Evolutionary conservation across 2,113 vertebrate genomes (phyloP).

Genomic region (Plecturocebus donacophilus): DNA sequence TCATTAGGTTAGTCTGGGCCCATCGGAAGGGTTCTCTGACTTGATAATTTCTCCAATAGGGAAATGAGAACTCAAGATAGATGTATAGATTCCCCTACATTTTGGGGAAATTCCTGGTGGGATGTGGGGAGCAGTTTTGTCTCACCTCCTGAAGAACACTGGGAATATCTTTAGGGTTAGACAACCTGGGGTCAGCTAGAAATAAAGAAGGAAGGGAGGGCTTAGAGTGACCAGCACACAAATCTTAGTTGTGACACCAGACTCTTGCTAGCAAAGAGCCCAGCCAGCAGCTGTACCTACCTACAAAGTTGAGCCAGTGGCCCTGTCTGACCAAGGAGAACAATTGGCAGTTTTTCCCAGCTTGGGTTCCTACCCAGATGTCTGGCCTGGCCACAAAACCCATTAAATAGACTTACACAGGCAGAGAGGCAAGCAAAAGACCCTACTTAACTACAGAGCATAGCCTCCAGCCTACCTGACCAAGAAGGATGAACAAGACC

Average conservation of each 20-base stretch:
- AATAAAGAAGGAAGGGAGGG: neutral
- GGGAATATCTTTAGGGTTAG: neutral
- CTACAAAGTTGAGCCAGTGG: neutral
- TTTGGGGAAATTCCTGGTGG: neutral
- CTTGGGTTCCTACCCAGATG: neutral
- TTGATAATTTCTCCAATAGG: no score
- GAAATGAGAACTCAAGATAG: neutral
- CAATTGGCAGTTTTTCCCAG: neutral
- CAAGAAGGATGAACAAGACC: neutral
- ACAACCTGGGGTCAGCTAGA: neutral
- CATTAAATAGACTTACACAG: neutral
- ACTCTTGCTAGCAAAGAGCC: neutral
- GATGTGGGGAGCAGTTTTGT: neutral
- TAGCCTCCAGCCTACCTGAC: neutral
- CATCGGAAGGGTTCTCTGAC: neutral
- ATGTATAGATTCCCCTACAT: neutral
- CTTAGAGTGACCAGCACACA: neutral
- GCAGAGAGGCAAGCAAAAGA: neutral
- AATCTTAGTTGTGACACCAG: neutral
- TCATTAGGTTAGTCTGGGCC: neutral
- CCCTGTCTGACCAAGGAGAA: neutral
- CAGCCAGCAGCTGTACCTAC: neutral
- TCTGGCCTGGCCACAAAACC: neutral
- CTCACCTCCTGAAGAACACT: neutral
- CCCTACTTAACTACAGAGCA: neutral